These are phyloP conservation scores for Hylaeus anthracinus DNA, from an alignment of 1,140 invertebrate species.

Conservation along the genomic window DNA sequence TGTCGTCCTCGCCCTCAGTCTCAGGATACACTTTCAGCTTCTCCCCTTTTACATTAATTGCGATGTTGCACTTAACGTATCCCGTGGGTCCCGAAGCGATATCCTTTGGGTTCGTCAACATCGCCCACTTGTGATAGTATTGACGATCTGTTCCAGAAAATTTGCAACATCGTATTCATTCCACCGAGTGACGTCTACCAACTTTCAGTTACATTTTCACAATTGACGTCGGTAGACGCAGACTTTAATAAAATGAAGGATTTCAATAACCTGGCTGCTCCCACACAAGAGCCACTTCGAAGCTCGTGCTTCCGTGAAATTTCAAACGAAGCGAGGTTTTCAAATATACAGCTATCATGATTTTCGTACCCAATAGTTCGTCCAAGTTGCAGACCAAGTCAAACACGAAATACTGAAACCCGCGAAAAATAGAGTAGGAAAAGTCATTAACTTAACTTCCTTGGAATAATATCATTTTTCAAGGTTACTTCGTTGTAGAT, in stretches of 20 bases:
- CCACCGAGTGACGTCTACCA: neutral
- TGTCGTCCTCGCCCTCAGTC: slow-evolving; percentile 85
- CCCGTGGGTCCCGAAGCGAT: slow-evolving; percentile 85
- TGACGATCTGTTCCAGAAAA: slow-evolving; percentile 84
- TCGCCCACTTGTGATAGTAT: slow-evolving; percentile 91
- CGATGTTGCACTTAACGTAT: slow-evolving; percentile 89
- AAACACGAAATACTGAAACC: slow-evolving; percentile 79
- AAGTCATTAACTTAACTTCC: neutral
- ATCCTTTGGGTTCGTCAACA: slow-evolving; percentile 86
- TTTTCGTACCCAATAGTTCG: slow-evolving; percentile 69
- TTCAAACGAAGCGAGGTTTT: slow-evolving; percentile 70
- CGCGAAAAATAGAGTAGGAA: slow-evolving; percentile 57
- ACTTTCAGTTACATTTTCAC: neutral
- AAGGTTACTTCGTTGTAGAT: slow-evolving; percentile 83
- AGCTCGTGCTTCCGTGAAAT: slow-evolving; percentile 75
- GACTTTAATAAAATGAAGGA: too few species aligned
- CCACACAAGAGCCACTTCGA: slow-evolving; percentile 87
- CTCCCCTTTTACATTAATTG: slow-evolving; percentile 86
- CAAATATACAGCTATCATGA: slow-evolving; percentile 76
- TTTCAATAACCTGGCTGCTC: slow-evolving; percentile 83
- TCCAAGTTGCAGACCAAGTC: slow-evolving; percentile 71
- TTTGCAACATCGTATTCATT: neutral
- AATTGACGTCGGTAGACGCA: neutral
- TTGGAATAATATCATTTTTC: too few species aligned
- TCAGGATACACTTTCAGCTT: slow-evolving; percentile 82